Evolutionary conservation across 2,113 vertebrate species (phyloP), one percentile per base, ranked within the genome.

Genomic region (Podiceps cristatus): DNA sequence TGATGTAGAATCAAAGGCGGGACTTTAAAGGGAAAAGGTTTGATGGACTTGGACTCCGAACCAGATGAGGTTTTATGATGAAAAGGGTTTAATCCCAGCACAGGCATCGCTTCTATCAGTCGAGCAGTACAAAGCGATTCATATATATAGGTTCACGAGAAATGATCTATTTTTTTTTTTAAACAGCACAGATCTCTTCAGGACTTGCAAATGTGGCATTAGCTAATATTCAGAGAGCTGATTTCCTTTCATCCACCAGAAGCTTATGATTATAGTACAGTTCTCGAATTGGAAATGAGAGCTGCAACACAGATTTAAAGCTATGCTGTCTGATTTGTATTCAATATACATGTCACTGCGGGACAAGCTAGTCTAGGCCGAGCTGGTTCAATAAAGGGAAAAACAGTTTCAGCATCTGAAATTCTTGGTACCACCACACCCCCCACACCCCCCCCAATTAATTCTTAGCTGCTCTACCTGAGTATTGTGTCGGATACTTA

Each of bases 11-110:
- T 99, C 99, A 99, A 99, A 99, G 98, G 98, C 98, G 98, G 98
- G 99, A 99, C 99, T 99, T 99, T 99, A 99, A 99, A 99, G 98
- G 99, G 98, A 98, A 98, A 99, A 98, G 98, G 99, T 99, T 98
- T 99, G 99, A 99, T 99, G 99, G 99, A 99, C 99, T 99, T 99
- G 99, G 99, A 99, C 99, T 98, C 99, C 98, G 98, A 99, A 99
- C 99, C 99, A 99, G 99, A 99, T 99, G 99, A 99, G 99, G 99
- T 99, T 99, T 99, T 99, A 99, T 99, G 99, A 99, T 99, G 99
- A 99, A 99, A 99, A 99, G 99, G 98, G 98, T 98, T 98, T 99
- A 99, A 99, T 99, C 99, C 99, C 98, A 98, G 98, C 98, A 98
- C 98, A 99, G 98, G 98, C 99, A 99, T 99, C 98, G 98, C 98